Evolutionary conservation across 2,113 vertebrate genomes (phyloP).

Genomic region (Antennarius striatus): DNA sequence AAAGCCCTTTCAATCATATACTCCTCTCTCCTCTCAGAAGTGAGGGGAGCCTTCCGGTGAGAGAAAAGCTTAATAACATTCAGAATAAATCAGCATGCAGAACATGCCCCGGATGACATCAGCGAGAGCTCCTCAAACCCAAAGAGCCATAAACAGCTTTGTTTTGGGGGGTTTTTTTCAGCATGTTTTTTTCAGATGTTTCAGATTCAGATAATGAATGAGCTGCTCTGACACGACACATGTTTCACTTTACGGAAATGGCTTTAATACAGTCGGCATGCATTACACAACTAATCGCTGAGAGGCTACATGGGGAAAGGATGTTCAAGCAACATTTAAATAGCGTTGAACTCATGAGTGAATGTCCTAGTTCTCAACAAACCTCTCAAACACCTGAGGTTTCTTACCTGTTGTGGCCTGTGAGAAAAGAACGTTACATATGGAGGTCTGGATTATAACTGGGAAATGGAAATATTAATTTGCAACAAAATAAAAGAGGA

Average conservation of each 20-base stretch:
- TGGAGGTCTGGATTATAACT: not conserved
- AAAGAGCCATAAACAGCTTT: constrained; percentile 72
- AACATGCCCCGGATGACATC: constrained; percentile 74
- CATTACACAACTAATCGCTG: constrained; percentile 70
- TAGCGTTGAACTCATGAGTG: constrained; percentile 51
- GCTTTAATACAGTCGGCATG: constrained; percentile 74
- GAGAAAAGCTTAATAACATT: constrained; percentile 75
- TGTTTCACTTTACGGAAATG: constrained; percentile 79
- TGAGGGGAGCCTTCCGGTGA: constrained; percentile 61
- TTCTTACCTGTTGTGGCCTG: constrained; percentile 14
- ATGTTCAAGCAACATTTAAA: constrained; percentile 65
- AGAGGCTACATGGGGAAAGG: constrained; percentile 43
- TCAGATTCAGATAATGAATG: constrained; percentile 76
- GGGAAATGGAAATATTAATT: constrained; percentile 13
- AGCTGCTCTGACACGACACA: constrained; percentile 74
- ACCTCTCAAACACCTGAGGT: constrained; percentile 27
- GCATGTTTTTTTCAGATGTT: constrained; percentile 73
- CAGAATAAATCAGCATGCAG: constrained; percentile 68
- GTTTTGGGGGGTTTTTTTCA: constrained; percentile 66
- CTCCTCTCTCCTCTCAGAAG: constrained; percentile 34
- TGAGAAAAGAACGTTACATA: not conserved
- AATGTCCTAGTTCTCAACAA: constrained; percentile 63
- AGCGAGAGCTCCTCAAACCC: constrained; percentile 65
- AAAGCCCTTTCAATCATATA: constrained; percentile 45
- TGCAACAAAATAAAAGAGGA: constrained; percentile 10